A percentile compares a stretch with the other conserved stretches of the same genome.
Evolutionary conservation across 2,797 vertebrate species (phyloP).

Genomic region (Decapterus maruadsi): DNA sequence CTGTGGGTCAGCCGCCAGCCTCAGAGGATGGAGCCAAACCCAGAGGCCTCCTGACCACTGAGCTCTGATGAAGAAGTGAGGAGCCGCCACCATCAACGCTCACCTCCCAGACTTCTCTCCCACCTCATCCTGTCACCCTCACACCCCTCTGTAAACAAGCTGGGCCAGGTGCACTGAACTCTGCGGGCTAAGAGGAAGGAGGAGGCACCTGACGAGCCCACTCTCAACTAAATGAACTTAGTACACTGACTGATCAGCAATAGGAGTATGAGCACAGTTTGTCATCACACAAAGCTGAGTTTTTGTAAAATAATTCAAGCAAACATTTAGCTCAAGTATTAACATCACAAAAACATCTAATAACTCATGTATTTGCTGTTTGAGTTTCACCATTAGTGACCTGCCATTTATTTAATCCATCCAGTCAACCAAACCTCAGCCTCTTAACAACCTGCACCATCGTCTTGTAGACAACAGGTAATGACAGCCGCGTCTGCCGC

Average conservation of each 20-base stretch:
- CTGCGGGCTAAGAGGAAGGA: constrained; percentile 13
- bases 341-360: constrained; percentile 12
- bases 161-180: neutral
- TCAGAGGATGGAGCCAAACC: constrained; percentile 83
- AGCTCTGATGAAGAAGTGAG: constrained; percentile 87
- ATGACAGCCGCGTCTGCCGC: neutral
- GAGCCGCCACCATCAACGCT: constrained; percentile 1
- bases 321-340: constrained; percentile 29
- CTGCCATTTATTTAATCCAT: constrained; percentile 37
- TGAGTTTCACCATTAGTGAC: constrained; percentile 18
- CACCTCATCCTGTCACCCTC: neutral
- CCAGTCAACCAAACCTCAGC: constrained; percentile 28
- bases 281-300: constrained; percentile 4
- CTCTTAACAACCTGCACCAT: neutral
- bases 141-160: constrained; percentile 5
- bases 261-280: constrained; percentile 8
- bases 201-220: constrained; percentile 50
- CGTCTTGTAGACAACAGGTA: neutral
- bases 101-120: constrained; percentile 7
- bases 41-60: constrained; percentile 95
- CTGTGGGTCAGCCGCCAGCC: constrained; percentile 65
- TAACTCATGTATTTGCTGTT: neutral
- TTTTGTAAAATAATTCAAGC: constrained; percentile 15
- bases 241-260: neutral
- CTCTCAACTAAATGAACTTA: neutral